A percentile compares a stretch with the other conserved stretches of the same genome.
Evolutionary conservation across 2,888 invertebrate species (phyloP).

Genomic region (Andrena dorsata): DNA sequence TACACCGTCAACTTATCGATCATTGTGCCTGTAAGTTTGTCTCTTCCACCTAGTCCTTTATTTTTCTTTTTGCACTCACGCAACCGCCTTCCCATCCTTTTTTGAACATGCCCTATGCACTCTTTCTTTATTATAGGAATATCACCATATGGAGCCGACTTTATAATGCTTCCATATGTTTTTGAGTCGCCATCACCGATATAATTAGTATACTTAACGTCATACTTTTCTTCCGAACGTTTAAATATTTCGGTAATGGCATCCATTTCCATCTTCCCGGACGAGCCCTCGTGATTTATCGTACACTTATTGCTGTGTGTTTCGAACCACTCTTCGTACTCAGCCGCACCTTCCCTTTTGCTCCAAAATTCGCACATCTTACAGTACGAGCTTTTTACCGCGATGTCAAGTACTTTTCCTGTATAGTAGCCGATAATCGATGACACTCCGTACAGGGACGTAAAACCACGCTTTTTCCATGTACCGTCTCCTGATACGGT

Average conservation of each 20-base stretch:
- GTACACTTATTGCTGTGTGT: slow-evolving; percentile 31
- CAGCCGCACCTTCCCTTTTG: slow-evolving; percentile 28
- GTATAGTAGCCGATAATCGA: neutral
- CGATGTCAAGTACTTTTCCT: neutral
- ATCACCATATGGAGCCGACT: slow-evolving; percentile 53
- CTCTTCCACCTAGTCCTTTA: too few species aligned
- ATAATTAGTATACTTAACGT: slow-evolving; percentile 53
- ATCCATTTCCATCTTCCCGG: slow-evolving; percentile 69
- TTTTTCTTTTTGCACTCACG: too few species aligned
- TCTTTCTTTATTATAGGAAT: slow-evolving; percentile 40
- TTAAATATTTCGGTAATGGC: slow-evolving; percentile 64
- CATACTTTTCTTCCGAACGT: slow-evolving; percentile 54
- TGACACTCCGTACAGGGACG: neutral
- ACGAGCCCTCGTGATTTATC: slow-evolving; percentile 33
- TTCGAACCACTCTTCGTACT: slow-evolving; percentile 40
- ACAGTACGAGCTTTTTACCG: neutral
- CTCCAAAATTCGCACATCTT: slow-evolving; percentile 31
- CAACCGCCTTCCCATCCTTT: slow-evolving; percentile 9
- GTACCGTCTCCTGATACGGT: neutral
- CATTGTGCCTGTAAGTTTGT: slow-evolving; percentile 5
- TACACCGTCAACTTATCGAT: slow-evolving; percentile 57
- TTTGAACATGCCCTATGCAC: neutral
- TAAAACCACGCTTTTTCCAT: neutral
- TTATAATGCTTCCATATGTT: slow-evolving; percentile 55
- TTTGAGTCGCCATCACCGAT: slow-evolving; percentile 64